Base-by-base conservation (phyloP, 2,888 invertebrate genomes). In the Ophonus ardosiacus region DNA sequence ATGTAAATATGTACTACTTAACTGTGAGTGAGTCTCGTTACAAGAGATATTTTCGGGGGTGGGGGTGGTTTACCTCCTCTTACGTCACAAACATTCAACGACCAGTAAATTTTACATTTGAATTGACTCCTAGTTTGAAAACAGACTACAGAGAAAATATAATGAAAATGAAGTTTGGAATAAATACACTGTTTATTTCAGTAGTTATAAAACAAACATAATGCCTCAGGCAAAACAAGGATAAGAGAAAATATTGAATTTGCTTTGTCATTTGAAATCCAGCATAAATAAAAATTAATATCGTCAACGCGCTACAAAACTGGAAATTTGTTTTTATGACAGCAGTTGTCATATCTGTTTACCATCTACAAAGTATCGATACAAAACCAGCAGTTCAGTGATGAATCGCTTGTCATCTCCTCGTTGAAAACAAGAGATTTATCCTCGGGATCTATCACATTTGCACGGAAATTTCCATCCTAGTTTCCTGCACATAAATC, bases 391-490 rank as follows among this genome's bases (percentile, higher is more conserved):
- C 38, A 24, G 15, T 43, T 74, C 13, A 51, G 43, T 74, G 71
- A 74, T 74, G 40, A 74, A 74, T 74, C 13, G 71, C 71, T 18
- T 15, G 71, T 74, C 71, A 74, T 43, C 71, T 74, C 40, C 15
- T 68, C 17, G 71, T 74, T 74, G 71, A 74, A 74, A 74, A 74
- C 71, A 74, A 74, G 71, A 74, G 71, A 74, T 74, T 74, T 74
- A 74, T 74, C 18, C 43, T 40, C 40, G 17, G 6, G 43, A 74
- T 40, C 17, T 40, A 68, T 68, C 68, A 68, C 59, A 38, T 68
- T 68, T 68, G 7, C 38, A 38, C 68, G n/a, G 13, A 18, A 51
- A 74, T 74, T 74, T 74, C 71, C 71, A 74, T 40, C 18, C 43
- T 43, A 38, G 40, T 68, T 68, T 68, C 31, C 15, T 65, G 31